These are phyloP conservation scores for Cyprinodon tularosa DNA, from an alignment of 2,113 vertebrate species.

Conservation along the genomic window DNA sequence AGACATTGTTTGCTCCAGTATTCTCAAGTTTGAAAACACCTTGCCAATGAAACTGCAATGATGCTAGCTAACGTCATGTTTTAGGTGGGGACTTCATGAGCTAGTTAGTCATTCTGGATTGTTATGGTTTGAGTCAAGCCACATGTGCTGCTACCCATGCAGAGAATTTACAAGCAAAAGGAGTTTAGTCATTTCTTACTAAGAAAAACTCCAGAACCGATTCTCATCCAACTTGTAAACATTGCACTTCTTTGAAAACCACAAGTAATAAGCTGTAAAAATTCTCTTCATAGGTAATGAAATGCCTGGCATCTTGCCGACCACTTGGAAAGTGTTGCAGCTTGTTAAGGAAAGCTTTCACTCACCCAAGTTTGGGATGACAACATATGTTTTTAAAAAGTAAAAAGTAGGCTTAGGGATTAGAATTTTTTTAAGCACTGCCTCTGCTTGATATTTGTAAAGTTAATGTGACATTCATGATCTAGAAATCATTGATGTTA, in stretches of 20 bases:
- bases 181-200: slow-evolving; percentile 58
- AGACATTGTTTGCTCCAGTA: slow-evolving; percentile 6
- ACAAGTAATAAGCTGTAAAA: slow-evolving; percentile 21
- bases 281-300: slow-evolving; percentile 32
- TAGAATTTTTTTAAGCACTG: slow-evolving; percentile 40
- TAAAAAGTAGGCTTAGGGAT: slow-evolving; percentile 20
- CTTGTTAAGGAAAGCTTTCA: slow-evolving; percentile 9
- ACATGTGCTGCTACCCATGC: slow-evolving; percentile 38
- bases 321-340: slow-evolving; percentile 20
- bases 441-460: slow-evolving; percentile 30
- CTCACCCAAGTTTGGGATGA: slow-evolving; percentile 8
- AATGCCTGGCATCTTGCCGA: slow-evolving; percentile 36
- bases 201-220: slow-evolving; percentile 18
- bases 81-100: slow-evolving; percentile 30
- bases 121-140: slow-evolving; percentile 31
- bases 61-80: slow-evolving; percentile 19
- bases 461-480: slow-evolving; percentile 18
- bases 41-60: slow-evolving; percentile 9
- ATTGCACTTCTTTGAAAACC: slow-evolving; percentile 11
- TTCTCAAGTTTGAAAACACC: slow-evolving; percentile 13
- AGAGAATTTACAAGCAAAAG: slow-evolving; percentile 48
- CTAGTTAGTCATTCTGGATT: slow-evolving; percentile 42
- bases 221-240: slow-evolving; percentile 20
- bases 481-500: background rate
- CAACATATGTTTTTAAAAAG: slow-evolving; percentile 14